Evolutionary conservation across 2,113 vertebrate genomes (phyloP).

Genomic region (Menura novaehollandiae): DNA sequence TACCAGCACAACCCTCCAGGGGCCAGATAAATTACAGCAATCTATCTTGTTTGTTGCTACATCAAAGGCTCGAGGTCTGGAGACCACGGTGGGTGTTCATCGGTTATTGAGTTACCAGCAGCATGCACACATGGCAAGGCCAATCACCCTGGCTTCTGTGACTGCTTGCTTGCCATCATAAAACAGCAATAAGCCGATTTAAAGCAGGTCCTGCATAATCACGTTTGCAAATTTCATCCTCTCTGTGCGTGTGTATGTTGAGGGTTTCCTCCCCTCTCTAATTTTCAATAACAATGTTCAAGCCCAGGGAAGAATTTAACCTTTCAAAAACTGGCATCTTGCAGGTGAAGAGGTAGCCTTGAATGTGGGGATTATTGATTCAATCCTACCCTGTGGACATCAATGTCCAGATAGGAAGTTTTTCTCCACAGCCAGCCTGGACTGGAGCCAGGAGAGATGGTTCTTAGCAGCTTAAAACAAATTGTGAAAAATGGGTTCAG

Average conservation of each 20-base stretch:
- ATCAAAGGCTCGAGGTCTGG: conserved; percentile 47
- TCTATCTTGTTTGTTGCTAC: conserved; percentile 57
- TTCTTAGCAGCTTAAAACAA: conserved; percentile 72
- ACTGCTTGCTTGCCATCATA: conserved; percentile 33
- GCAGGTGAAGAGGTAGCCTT: background rate
- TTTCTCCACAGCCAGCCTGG: conserved; percentile 54
- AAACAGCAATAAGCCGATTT: conserved; percentile 57
- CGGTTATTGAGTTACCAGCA: conserved; percentile 55
- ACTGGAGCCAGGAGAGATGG: conserved; percentile 51
- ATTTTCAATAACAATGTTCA: background rate
- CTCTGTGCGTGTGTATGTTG: too few species aligned
- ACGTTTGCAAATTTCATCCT: conserved; percentile 45
- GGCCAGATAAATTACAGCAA: conserved; percentile 59
- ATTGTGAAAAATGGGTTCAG: conserved; percentile 75
- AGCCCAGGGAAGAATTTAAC: background rate
- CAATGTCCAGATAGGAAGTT: conserved; percentile 38
- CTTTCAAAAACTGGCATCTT: background rate
- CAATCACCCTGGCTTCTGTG: conserved; percentile 31
- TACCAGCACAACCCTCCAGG: conserved; percentile 49
- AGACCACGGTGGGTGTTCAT: conserved; percentile 51
- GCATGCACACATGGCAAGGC: conserved; percentile 14
- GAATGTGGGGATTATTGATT: background rate
- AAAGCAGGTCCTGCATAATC: conserved; percentile 42
- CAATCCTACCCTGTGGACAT: background rate
- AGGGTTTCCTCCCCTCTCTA: background rate